phyloP scores from a whole-genome alignment of 1,140 invertebrate genomes.

The Vanessa tameamea region DNA sequence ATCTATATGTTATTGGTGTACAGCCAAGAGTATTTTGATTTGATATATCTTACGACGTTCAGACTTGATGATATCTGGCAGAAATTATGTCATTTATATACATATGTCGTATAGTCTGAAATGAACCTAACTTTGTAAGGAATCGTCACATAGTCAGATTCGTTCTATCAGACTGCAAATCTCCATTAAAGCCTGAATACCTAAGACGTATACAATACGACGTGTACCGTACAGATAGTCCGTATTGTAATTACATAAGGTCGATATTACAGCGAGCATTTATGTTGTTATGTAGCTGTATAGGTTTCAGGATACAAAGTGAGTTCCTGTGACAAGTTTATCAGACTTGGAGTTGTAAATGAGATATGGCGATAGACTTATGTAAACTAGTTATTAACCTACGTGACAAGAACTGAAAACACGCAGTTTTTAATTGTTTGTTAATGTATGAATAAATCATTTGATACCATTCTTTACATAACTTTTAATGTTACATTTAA shows the following conservation, averaged over 20 bases:
- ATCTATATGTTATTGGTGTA: too few species aligned
- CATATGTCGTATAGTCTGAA: neutral
- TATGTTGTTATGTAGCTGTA: neutral
- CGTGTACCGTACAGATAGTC: neutral
- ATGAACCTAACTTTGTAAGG: conserved; percentile 9
- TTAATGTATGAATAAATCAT: too few species aligned
- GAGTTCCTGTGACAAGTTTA: conserved; percentile 10
- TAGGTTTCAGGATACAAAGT: neutral
- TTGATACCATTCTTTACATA: too few species aligned
- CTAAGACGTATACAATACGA: neutral
- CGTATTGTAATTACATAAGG: neutral
- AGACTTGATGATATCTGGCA: neutral
- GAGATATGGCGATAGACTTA: neutral
- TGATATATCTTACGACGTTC: too few species aligned
- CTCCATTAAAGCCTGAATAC: conserved; percentile 28
- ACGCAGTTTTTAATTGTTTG: too few species aligned
- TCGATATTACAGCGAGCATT: neutral
- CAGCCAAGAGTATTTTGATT: too few species aligned
- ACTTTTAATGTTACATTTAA: too few species aligned
- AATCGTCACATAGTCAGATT: conserved; percentile 31
- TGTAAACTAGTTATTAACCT: neutral
- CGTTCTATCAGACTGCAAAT: conserved; percentile 33
- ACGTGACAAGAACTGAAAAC: too few species aligned
- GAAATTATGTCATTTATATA: neutral
- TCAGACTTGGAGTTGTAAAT: conserved; percentile 5